Conservation (phyloP, 2,888 invertebrate genomes). For the Crocallis elinguaria region DNA sequence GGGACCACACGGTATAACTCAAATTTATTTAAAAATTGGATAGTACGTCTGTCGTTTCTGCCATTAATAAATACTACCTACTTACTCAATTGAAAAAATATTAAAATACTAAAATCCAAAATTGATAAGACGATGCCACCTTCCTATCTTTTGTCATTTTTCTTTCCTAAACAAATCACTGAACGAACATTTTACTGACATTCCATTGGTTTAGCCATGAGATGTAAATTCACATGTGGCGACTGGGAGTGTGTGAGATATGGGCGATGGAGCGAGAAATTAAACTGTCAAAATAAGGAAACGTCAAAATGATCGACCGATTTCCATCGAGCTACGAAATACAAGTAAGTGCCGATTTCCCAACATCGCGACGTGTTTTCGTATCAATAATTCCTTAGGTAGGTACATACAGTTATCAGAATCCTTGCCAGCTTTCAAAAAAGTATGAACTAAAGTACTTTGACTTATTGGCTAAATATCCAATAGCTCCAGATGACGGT, state of each 20-base stretch:
- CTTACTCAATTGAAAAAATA: too few relatives aligned
- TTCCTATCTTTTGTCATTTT: background rate
- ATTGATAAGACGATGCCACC: too few relatives aligned
- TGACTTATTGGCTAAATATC: background rate
- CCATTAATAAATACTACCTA: too few relatives aligned
- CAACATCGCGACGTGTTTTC: constrained; percentile 21
- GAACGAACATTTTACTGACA: constrained; percentile 3
- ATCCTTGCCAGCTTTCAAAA: constrained; percentile 3
- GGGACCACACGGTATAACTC: too few relatives aligned
- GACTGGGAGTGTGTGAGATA: background rate
- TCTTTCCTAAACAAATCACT: background rate
- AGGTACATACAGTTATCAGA: constrained; percentile 2
- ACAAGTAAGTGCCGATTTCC: too few relatives aligned
- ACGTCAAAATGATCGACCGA: constrained; percentile 42
- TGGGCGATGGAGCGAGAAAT: constrained; percentile 36
- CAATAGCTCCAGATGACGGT: background rate
- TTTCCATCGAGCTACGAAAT: too few relatives aligned
- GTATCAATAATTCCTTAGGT: constrained; percentile 11
- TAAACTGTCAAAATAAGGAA: constrained; percentile 54
- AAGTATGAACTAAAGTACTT: background rate
- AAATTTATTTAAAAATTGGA: too few relatives aligned
- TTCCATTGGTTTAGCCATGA: constrained; percentile 9
- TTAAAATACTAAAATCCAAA: too few relatives aligned
- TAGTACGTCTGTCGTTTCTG: too few relatives aligned
- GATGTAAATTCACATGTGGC: constrained; percentile 5